Evolutionary conservation across 2,888 invertebrate genomes (phyloP).

Genomic region (Drosophila nr. medialis): DNA sequence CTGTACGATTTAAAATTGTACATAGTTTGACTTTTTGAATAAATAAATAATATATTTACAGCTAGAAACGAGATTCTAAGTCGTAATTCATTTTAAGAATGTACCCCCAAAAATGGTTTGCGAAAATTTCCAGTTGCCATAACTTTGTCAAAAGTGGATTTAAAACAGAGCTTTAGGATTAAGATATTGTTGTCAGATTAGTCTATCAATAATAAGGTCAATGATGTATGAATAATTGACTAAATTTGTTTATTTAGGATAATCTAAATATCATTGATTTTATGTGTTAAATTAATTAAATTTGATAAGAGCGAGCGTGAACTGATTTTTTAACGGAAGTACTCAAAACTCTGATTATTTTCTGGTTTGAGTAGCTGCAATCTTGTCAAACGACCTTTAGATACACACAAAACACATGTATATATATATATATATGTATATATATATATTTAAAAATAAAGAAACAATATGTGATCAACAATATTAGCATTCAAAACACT

Average conservation of each 20-base stretch:
- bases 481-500: constrained; percentile 29
- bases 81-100: not conserved
- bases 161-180: not conserved
- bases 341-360: constrained; percentile 12
- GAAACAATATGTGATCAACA: constrained; percentile 4
- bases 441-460: constrained; percentile 1
- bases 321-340: constrained; percentile 50
- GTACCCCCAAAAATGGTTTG: not conserved
- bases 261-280: not conserved
- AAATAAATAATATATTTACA: not conserved
- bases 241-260: not conserved
- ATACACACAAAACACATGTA: not conserved
- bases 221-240: not conserved
- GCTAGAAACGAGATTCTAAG: not conserved
- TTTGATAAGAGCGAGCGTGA: constrained; percentile 30
- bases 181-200: not conserved
- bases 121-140: not conserved
- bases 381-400: constrained; percentile 33
- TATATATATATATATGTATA: no score
- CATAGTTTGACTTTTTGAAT: not conserved
- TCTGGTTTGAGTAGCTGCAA: constrained; percentile 13
- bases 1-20: not conserved
- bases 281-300: constrained; percentile 40
- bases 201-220: not conserved
- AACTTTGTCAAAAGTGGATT: not conserved